phyloP scores from a whole-genome alignment of 1,140 invertebrate genomes.

The Leptonema lineaticorne region DNA sequence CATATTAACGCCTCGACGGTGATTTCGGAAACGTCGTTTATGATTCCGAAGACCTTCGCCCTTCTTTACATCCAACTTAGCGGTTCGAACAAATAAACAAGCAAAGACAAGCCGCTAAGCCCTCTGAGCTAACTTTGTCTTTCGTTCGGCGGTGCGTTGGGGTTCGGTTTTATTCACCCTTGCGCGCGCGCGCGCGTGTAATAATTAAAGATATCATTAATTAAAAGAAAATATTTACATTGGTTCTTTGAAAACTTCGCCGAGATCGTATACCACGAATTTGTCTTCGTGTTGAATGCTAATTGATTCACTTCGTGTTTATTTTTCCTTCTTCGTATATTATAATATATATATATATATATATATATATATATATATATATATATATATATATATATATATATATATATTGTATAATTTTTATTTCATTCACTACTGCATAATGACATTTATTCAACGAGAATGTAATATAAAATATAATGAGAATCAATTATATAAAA shows the following conservation, averaged over 20 bases:
- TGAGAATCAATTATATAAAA: no score
- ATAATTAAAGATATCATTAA: slow-evolving; percentile 24
- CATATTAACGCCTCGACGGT: not conserved
- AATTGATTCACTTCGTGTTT: slow-evolving; percentile 11
- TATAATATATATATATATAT: not conserved
- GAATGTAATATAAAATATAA: no score
- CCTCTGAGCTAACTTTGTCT: not conserved
- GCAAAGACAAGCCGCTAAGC: slow-evolving; percentile 1
- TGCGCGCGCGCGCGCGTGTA: not conserved
- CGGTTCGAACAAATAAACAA: slow-evolving; percentile 13
- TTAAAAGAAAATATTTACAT: slow-evolving; percentile 25
- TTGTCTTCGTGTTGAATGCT: not conserved
- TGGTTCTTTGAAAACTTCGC: slow-evolving; percentile 3
- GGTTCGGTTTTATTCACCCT: no score
- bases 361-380: not conserved
- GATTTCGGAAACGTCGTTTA: not conserved
- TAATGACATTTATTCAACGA: no score
- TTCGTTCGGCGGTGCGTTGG: no score
- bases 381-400: no score
- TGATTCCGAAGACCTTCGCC: not conserved
- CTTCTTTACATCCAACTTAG: not conserved
- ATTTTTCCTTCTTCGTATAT: not conserved
- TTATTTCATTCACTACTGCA: no score
- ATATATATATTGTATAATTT: no score
- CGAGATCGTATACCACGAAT: not conserved